Base-by-base conservation (phyloP, 1,140 invertebrate genomes). In the Drosophila seguyi region DNA sequence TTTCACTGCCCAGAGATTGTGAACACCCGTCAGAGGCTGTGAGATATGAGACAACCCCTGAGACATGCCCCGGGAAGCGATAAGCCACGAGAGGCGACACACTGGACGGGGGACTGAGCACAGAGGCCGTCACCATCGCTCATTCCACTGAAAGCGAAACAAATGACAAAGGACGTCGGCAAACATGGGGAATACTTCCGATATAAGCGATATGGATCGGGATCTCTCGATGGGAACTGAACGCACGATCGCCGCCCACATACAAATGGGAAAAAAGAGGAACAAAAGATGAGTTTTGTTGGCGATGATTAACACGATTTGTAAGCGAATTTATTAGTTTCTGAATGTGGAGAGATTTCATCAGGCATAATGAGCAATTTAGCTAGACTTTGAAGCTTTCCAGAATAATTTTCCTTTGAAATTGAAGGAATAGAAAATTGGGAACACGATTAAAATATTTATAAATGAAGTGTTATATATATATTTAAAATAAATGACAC, bases 11-110 rank as follows among this genome's bases (percentile, higher is more conserved):
- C 25, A n/a, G 65, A 27, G 65, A 68, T 52, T 68, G 65, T 68
- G 61, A 69, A 53, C 61, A 69, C 47, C 66, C 67, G 66, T 69
- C 66, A 66, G 61, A 20, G 38, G 34, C n/a, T 36, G 47, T 67
- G 66, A 69, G 65, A 69, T 69, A 69, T 66, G 50, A 61, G 66
- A 67, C 66, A 69, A 67, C 66, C 66, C 66, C 42, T 53, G 66
- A 36, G 61, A 67, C 66, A 53, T 34, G 61, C 22, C 22, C 48
- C 13, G 36, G 36, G 38, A 44, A 18, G 31, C 66, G 61, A 69
- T 69, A 69, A 69, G 39, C 66, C 61, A 53, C 27, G 45, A 36
- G 29, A 16, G 50, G 50, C 31, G 50, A 53, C 50, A 7, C 45
- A 29, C 29, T 50, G 59, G 45, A 16, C 45, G 38, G 58, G 4